Percentiles rank a stretch among this genome's conserved stretches.
phyloP scores from a whole-genome alignment of 2,888 invertebrate species.

The Cephus pulcher region DNA sequence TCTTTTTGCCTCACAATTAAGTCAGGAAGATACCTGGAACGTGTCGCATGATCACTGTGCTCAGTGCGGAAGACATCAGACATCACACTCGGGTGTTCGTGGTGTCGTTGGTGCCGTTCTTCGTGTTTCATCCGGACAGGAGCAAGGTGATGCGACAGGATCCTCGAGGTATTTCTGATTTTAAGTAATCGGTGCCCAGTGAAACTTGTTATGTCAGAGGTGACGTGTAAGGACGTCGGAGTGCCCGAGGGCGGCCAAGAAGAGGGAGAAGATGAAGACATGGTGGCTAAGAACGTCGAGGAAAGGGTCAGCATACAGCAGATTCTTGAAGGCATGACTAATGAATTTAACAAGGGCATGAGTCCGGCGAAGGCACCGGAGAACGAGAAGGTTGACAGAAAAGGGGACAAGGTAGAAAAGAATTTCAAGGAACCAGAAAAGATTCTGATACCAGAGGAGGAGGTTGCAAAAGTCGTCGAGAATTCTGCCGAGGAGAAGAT shows the following conservation, averaged over 20 bases:
- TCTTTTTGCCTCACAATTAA: slow-evolving; percentile 28
- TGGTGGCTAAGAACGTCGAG: slow-evolving; percentile 40
- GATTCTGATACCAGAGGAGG: slow-evolving; percentile 9
- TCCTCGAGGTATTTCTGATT: neutral
- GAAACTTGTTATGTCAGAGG: slow-evolving; percentile 37
- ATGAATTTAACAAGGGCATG: slow-evolving; percentile 59
- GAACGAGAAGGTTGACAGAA: slow-evolving; percentile 20
- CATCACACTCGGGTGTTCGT: neutral
- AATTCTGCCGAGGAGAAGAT: slow-evolving; percentile 18
- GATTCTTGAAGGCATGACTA: slow-evolving; percentile 63
- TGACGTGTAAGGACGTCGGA: slow-evolving; percentile 41
- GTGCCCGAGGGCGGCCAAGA: slow-evolving; percentile 49
- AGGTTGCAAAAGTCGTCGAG: slow-evolving; percentile 14
- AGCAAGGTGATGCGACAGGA: slow-evolving; percentile 1
- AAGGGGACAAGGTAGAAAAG: slow-evolving; percentile 24
- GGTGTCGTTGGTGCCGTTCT: neutral
- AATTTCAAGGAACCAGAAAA: slow-evolving; percentile 24
- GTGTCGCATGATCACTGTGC: slow-evolving; percentile 13
- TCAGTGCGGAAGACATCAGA: slow-evolving; percentile 25
- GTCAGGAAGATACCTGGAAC: slow-evolving; percentile 26
- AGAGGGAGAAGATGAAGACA: slow-evolving; percentile 49
- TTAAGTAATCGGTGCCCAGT: neutral
- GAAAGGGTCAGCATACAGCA: slow-evolving; percentile 61
- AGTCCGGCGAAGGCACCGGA: slow-evolving; percentile 36
- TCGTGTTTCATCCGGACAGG: neutral